These are phyloP conservation scores for Podarcis cretensis DNA, from an alignment of 2,113 vertebrate genomes.

Conservation along the genomic window DNA sequence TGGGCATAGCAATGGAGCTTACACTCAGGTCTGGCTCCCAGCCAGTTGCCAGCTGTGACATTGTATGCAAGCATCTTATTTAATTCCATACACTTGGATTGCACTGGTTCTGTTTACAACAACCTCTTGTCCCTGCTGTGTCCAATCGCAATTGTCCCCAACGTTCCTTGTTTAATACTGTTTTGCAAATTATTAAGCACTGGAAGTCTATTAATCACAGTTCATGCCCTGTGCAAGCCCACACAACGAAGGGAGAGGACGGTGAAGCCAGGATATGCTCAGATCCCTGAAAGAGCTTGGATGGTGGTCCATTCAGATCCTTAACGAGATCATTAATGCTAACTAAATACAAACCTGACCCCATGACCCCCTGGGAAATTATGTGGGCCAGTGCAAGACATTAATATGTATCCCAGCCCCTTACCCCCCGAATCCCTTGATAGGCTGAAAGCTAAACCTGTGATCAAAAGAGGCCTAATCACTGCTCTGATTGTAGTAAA, in stretches of 20 bases:
- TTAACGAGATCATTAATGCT: slow-evolving; percentile 89
- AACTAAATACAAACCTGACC: slow-evolving; percentile 93
- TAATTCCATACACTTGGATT: slow-evolving; percentile 84
- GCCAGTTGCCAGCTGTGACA: slow-evolving; percentile 92
- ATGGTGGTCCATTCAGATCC: slow-evolving; percentile 87
- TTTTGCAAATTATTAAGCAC: slow-evolving; percentile 93
- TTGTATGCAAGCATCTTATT: slow-evolving; percentile 85
- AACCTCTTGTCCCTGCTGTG: slow-evolving; percentile 82
- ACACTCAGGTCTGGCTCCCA: slow-evolving; percentile 82
- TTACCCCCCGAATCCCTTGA: slow-evolving; percentile 74
- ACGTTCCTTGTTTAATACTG: slow-evolving; percentile 89
- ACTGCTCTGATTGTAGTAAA: slow-evolving; percentile 87
- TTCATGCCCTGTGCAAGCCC: slow-evolving; percentile 88
- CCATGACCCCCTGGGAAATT: slow-evolving; percentile 84
- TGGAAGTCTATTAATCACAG: slow-evolving; percentile 93
- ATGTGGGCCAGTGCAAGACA: slow-evolving; percentile 80
- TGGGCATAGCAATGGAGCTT: slow-evolving; percentile 83
- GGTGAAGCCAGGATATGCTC: slow-evolving; percentile 85
- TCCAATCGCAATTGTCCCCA: slow-evolving; percentile 84
- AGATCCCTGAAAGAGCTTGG: slow-evolving; percentile 85
- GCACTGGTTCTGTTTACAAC: slow-evolving; percentile 84
- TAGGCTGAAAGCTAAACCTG: slow-evolving; percentile 86
- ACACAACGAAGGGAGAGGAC: slow-evolving; percentile 84
- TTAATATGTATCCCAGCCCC: slow-evolving; percentile 76
- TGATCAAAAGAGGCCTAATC: slow-evolving; percentile 86